Evolutionary conservation across 1,140 invertebrate genomes (phyloP).

Genomic region (Nasonia vitripennis): DNA sequence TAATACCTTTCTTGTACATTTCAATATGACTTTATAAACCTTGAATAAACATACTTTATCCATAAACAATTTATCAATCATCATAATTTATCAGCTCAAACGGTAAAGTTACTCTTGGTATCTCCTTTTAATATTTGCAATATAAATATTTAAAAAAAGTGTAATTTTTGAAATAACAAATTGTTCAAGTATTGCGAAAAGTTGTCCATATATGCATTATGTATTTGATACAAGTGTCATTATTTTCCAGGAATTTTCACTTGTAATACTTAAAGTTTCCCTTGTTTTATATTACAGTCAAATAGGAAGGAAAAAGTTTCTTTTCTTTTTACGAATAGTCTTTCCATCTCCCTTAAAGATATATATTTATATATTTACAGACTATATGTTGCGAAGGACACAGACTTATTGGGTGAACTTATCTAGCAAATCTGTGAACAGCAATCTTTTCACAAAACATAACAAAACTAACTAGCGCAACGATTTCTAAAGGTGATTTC

Average conservation of each 20-base stretch:
- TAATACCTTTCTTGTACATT: neutral
- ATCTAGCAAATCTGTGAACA: conserved; percentile 44
- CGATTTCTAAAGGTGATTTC: conserved; percentile 49
- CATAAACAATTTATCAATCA: neutral
- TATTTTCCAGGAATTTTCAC: conserved; percentile 19
- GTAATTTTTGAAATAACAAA: too few relatives aligned
- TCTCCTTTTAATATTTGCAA: neutral
- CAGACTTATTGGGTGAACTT: conserved; percentile 25
- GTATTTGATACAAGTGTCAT: neutral
- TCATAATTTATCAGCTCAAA: neutral
- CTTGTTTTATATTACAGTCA: conserved; percentile 37
- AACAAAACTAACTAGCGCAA: conserved; percentile 52
- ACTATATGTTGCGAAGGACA: conserved; percentile 38
- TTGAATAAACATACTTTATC: neutral
- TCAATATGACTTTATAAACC: too few relatives aligned
- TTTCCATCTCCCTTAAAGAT: conserved; percentile 53
- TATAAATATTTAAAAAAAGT: neutral
- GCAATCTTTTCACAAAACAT: conserved; percentile 45
- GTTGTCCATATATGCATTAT: conserved; percentile 20
- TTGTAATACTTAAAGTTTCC: conserved; percentile 35
- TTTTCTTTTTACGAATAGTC: conserved; percentile 51
- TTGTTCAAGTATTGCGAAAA: neutral
- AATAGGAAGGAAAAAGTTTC: conserved; percentile 48
- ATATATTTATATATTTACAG: conserved; percentile 53
- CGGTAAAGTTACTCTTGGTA: neutral